phyloP scores from a whole-genome alignment of 1,140 invertebrate genomes.

The Cepaea nemoralis region DNA sequence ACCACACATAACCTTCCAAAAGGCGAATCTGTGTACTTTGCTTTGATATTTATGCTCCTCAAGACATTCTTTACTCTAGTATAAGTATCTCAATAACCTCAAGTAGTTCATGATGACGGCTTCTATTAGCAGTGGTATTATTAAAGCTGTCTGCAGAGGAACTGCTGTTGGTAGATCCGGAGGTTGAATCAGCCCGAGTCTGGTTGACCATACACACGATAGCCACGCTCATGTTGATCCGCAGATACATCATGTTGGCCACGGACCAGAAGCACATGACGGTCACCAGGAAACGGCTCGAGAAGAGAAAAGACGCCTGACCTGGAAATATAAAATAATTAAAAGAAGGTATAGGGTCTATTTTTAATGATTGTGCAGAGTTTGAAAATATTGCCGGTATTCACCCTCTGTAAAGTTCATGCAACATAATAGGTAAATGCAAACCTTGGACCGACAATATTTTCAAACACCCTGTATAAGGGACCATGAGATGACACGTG shows the following conservation, averaged over 20 bases:
- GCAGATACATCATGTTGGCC: neutral
- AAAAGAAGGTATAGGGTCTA: too few relatives aligned
- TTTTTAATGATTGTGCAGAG: too few relatives aligned
- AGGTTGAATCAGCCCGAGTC: neutral
- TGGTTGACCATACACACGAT: constrained; percentile 5
- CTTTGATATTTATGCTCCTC: too few relatives aligned
- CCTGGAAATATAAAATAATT: neutral
- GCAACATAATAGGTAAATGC: too few relatives aligned
- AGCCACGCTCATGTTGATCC: neutral
- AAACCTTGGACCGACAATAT: too few relatives aligned
- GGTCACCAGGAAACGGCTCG: neutral
- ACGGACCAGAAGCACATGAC: neutral
- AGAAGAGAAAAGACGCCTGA: neutral
- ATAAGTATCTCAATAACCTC: neutral
- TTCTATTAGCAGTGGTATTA: neutral
- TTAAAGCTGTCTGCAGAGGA: neutral
- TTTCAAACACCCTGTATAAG: too few relatives aligned
- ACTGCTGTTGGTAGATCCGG: neutral
- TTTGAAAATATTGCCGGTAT: too few relatives aligned
- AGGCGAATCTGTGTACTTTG: too few relatives aligned
- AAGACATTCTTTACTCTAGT: too few relatives aligned
- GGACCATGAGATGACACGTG: too few relatives aligned
- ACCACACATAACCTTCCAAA: too few relatives aligned
- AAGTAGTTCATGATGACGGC: neutral
- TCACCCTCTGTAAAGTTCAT: too few relatives aligned